phyloP scores from a whole-genome alignment of 2,113 vertebrate genomes.

The Sturnira hondurensis region DNA sequence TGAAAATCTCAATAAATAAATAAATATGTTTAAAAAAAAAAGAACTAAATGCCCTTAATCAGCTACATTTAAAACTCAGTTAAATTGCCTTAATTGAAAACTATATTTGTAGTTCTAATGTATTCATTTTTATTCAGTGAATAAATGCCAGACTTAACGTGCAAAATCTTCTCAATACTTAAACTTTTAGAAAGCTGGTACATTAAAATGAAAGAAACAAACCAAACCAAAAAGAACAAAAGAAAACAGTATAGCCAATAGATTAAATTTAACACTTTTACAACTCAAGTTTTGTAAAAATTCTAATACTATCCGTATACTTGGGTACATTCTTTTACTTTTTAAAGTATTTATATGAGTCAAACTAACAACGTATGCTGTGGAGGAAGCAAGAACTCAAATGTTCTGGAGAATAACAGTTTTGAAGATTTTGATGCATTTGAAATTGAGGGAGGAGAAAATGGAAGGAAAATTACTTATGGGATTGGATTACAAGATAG shows the following conservation, averaged over 20 bases:
- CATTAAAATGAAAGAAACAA: background rate
- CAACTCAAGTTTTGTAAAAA: background rate
- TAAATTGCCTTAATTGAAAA: slow-evolving; percentile 26
- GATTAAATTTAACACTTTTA: slow-evolving; percentile 19
- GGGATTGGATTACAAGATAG: background rate
- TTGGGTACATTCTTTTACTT: background rate
- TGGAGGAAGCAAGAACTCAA: background rate
- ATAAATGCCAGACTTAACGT: slow-evolving; percentile 19
- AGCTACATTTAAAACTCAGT: background rate
- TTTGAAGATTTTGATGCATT: background rate
- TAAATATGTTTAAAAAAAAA: background rate
- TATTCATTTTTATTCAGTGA: slow-evolving; percentile 7
- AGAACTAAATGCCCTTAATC: background rate
- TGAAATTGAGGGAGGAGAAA: background rate
- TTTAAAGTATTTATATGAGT: background rate
- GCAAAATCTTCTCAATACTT: background rate
- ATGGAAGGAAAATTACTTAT: background rate
- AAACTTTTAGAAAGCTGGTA: background rate
- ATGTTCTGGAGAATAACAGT: background rate
- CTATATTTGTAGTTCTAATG: background rate
- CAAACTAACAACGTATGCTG: background rate
- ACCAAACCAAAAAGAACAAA: background rate
- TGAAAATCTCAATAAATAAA: slow-evolving; percentile 46
- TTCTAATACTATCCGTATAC: background rate
- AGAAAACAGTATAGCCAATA: background rate